Evolutionary conservation across 2,113 vertebrate species (phyloP).

Genomic region (Chaetodon trifascialis): DNA sequence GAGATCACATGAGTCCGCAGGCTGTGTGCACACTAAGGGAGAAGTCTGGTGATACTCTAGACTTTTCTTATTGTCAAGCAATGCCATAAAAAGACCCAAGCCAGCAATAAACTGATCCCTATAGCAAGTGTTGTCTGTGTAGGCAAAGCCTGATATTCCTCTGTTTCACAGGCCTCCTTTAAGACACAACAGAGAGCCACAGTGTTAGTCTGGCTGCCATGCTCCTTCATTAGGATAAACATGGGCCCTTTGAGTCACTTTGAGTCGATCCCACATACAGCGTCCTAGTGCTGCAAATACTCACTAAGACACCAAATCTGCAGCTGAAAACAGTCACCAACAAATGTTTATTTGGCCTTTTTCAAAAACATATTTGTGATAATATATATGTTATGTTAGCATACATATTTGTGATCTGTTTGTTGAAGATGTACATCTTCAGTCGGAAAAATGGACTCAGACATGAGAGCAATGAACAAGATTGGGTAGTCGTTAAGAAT

Average conservation of each 20-base stretch:
- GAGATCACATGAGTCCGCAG: neutral
- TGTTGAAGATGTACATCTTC: neutral
- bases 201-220: neutral
- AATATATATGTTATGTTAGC: no score
- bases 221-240: neutral
- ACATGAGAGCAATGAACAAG: neutral
- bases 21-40: constrained; percentile 5
- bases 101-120: neutral
- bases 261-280: neutral
- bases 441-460: neutral
- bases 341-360: neutral
- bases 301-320: neutral
- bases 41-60: neutral
- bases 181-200: constrained; percentile 2
- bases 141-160: neutral
- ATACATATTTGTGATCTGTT: neutral
- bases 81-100: neutral
- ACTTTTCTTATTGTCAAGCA: constrained; percentile 14
- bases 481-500: neutral
- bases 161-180: neutral
- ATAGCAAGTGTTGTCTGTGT: neutral
- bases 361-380: neutral
- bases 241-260: neutral
- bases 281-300: neutral
- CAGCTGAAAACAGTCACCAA: neutral